Percentiles rank a stretch among this genome's conserved stretches.
Evolutionary conservation across 2,888 invertebrate genomes (phyloP).

Genomic region (Caenorhabditis sulstoni): DNA sequence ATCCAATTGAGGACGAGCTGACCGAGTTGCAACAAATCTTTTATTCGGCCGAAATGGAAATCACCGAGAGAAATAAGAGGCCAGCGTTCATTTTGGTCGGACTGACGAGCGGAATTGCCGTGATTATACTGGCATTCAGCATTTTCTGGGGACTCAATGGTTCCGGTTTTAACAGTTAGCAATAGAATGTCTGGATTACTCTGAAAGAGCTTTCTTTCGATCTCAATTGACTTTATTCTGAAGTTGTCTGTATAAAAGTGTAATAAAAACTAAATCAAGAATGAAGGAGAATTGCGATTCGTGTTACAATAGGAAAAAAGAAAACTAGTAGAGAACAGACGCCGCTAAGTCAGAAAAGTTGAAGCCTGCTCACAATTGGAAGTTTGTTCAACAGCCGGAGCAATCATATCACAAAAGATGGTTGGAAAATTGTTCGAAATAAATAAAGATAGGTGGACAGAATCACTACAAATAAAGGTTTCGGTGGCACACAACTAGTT

Average conservation of each 20-base stretch:
- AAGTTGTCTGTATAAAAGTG: neutral
- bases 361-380: neutral
- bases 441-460: neutral
- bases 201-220: neutral
- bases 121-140: constrained; percentile 67
- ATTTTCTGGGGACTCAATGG: constrained; percentile 75
- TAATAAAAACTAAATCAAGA: neutral
- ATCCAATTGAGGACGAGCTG: constrained; percentile 59
- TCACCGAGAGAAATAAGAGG: constrained; percentile 51
- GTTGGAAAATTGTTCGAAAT: constrained; percentile 10
- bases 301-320: neutral
- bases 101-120: constrained; percentile 67
- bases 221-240: neutral
- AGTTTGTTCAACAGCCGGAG: constrained; percentile 17
- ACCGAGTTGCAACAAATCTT: constrained; percentile 67
- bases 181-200: no score
- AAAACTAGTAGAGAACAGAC: constrained; percentile 14
- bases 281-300: no score
- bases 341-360: neutral
- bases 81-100: constrained; percentile 65
- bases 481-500: neutral
- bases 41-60: constrained; percentile 57
- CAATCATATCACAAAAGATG: constrained; percentile 31
- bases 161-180: constrained; percentile 59
- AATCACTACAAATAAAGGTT: neutral